phyloP scores from a whole-genome alignment of 2,797 vertebrate genomes.

The Semaprochilodus insignis region DNA sequence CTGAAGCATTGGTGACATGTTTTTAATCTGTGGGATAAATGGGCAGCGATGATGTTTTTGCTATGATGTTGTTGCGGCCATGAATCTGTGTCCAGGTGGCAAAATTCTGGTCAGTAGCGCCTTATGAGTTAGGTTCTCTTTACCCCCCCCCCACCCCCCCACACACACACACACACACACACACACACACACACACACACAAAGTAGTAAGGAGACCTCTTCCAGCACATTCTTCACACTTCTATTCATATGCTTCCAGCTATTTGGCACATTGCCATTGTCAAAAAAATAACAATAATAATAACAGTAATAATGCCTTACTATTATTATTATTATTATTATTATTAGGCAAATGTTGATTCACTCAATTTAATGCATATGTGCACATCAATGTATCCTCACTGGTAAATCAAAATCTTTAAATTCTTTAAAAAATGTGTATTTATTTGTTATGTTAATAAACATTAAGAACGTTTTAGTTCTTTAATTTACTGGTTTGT shows the following conservation, averaged over 20 bases:
- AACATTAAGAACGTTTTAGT: too few relatives aligned
- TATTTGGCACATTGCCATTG: background rate
- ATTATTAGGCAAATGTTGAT: too few relatives aligned
- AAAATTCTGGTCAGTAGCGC: background rate
- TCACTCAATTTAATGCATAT: too few relatives aligned
- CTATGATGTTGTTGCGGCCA: background rate
- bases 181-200: slow-evolving; percentile 16
- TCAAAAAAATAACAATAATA: too few relatives aligned
- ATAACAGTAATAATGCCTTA: too few relatives aligned
- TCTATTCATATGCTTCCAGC: background rate
- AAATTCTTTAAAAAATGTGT: too few relatives aligned
- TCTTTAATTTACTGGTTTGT: too few relatives aligned
- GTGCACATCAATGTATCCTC: background rate
- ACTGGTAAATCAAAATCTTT: background rate
- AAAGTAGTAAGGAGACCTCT: background rate
- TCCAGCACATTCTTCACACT: background rate
- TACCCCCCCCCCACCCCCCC: background rate
- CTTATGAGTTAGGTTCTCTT: background rate
- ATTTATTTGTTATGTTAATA: too few relatives aligned
- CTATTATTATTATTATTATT: too few relatives aligned
- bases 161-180: slow-evolving; percentile 16
- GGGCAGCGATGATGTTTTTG: background rate
- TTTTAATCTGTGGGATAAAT: background rate
- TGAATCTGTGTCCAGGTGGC: background rate
- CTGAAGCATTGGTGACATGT: background rate